A percentile compares a stretch with the other conserved stretches of the same genome.
These are phyloP conservation scores for Magallana gigas DNA, from an alignment of 1,140 invertebrate genomes.

Conservation along the genomic window DNA sequence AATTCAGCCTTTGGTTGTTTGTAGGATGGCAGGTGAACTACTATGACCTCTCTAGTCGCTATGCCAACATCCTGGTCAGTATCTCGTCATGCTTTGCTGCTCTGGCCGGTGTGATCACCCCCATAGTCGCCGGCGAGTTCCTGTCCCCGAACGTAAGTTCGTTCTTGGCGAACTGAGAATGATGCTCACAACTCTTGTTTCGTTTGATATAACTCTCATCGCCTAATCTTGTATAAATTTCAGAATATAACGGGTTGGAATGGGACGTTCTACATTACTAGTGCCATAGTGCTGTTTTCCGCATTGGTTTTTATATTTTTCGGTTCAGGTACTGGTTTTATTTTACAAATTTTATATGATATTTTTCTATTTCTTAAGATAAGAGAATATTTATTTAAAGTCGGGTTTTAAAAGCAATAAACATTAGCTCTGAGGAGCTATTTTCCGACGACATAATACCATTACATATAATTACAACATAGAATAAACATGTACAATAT, in stretches of 20 bases:
- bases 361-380: too few relatives aligned
- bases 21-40: slow-evolving; percentile 76
- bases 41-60: slow-evolving; percentile 71
- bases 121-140: slow-evolving; percentile 69
- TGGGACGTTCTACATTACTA: slow-evolving; percentile 68
- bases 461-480: too few relatives aligned
- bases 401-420: too few relatives aligned
- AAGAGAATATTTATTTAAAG: too few relatives aligned
- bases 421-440: too few relatives aligned
- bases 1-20: background rate
- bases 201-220: background rate
- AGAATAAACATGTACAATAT: too few relatives aligned
- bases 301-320: slow-evolving; percentile 65
- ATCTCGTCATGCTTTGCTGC: slow-evolving; percentile 69
- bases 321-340: slow-evolving; percentile 67
- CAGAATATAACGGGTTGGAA: slow-evolving; percentile 68
- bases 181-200: background rate
- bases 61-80: slow-evolving; percentile 70
- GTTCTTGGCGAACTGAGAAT: background rate
- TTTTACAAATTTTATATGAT: background rate
- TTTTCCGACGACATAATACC: too few relatives aligned
- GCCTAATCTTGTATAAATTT: slow-evolving; percentile 15
- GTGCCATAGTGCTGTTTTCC: slow-evolving; percentile 59
- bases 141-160: slow-evolving; percentile 66
- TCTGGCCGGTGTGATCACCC: slow-evolving; percentile 66